Evolutionary conservation across 2,113 vertebrate genomes (phyloP), one percentile per base, ranked within the genome.

Genomic region (Ceyx margarethae): DNA sequence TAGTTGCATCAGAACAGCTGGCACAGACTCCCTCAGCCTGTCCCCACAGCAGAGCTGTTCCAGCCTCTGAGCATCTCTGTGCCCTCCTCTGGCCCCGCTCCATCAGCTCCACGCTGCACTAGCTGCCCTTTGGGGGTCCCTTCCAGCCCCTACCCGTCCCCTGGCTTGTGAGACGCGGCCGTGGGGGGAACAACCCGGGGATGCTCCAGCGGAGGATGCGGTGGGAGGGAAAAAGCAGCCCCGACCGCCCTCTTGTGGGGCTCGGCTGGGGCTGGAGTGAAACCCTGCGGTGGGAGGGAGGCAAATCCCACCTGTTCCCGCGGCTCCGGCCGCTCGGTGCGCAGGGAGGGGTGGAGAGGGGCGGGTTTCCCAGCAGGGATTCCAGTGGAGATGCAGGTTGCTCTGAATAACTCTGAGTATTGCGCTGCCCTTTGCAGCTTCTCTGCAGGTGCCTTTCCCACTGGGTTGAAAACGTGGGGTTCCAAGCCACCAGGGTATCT

Each of bases 191-290:
- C 50, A 33, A 33, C 50, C 64, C 57, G 2, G 2, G 80, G 69
- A 77, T 17, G 25, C 45, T 3, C 1, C 75, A 57, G 80, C 85
- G 83, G 83, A 22, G 79, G 79, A 42, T 13, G 66, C 0, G 14
- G 54, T 22, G 0, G 8, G 82, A 91, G 54, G 81, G 40, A 95
- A 96, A 94, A 89, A 0, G 5, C 75, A 85, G 89, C 72, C 53
- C 93, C 79, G 92, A 85, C 90, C 16, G 96, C 96, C 96, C 96
- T 94, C 96, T 96, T 88, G 87, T 92, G 96, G 95, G 92, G 91
- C 81, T 90, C 25, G 74, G 69, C 77, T 95, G 45, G 58, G 67
- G 45, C 48, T 2, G 8, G 79, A 23, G 43, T 40, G 8, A 15
- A 37, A 50, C 46, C 29, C 15, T 31, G 65, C 0, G 3, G 54